Evolutionary conservation across 1,140 invertebrate species (phyloP), one percentile per base, ranked within the genome.

Genomic region (Brachionus angularis): DNA sequence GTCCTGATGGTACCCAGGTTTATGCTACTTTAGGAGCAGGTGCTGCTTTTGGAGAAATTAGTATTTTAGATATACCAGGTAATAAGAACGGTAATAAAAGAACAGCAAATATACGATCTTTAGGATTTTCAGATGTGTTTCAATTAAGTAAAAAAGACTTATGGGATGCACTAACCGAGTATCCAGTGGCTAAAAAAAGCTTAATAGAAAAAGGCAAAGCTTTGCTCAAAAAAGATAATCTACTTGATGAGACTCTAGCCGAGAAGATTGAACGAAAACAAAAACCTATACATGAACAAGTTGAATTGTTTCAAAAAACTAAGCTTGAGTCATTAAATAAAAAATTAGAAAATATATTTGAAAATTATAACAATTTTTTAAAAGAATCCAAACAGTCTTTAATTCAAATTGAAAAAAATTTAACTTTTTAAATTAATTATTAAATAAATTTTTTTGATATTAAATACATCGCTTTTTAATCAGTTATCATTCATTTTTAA

Each of bases 161-260:
- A 10, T 91, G 91, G 88, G 89, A 92, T 77, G 90, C 90, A 1
- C 83, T 95, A 16, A 75, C 79, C 58, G 92, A 96, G 78, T 96
- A 96, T 82, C 93, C 93, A 0, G 92, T 95, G 80, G 93, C 93
- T 0, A 86, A 89, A 73, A 87, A 89, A 67, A 88, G 88, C n/a
- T 25, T 70, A 23, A 89, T 91, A 42, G 90, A 92, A 79, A 85
- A 88, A 34, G 93, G 93, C n/a, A 89, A 91, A 77, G 89, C 95
- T 79, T 84, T 96, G 73, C 81, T 96, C n/a, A 84, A 89, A 71
- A 96, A 96, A 82, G 93, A 96, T 79, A 90, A 91, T 7, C 84
- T 96, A 23, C 81, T 96, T 21, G 93, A 96, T 78, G 92, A 92
- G 79, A 86, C 88, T 50, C 85, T 89, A 3, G 87, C 89, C 73